Conservation (phyloP, 2,888 invertebrate genomes). For the Hydropsyche betteni region DNA sequence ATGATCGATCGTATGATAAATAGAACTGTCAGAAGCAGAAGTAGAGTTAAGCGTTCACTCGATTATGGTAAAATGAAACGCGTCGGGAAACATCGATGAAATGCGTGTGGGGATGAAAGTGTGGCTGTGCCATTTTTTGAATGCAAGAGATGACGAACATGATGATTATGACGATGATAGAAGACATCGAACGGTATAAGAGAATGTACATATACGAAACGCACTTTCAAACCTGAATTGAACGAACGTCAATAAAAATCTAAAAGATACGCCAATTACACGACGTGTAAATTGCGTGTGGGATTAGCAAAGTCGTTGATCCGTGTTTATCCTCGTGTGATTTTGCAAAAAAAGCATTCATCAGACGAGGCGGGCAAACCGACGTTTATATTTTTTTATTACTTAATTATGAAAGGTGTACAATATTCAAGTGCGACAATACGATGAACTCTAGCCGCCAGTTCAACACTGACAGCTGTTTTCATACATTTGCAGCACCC, state of each 20-base stretch:
- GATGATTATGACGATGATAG: constrained; percentile 12
- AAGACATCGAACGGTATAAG: neutral
- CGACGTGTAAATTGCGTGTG: constrained; percentile 4
- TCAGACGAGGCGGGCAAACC: neutral
- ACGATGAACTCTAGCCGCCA: constrained; percentile 22
- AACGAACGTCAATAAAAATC: constrained; percentile 3
- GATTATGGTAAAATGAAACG: constrained; percentile 28
- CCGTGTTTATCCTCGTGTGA: neutral
- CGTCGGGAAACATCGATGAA: constrained; percentile 16
- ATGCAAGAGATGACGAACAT: neutral
- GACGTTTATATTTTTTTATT: constrained; percentile 1
- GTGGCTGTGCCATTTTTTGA: neutral
- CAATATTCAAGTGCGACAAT: neutral
- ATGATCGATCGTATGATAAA: constrained; percentile 7
- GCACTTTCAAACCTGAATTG: neutral
- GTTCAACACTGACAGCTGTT: constrained; percentile 30
- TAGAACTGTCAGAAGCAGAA: neutral
- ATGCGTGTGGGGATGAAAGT: neutral
- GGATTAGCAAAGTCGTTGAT: constrained; percentile 16
- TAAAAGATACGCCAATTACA: too few species aligned
- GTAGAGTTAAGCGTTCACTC: constrained; percentile 5
- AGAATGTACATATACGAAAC: neutral
- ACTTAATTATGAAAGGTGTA: neutral
- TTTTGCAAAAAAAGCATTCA: neutral
- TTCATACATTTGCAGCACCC: constrained; percentile 27